Evolutionary conservation across 2,888 invertebrate species (phyloP).

Genomic region (Aplocera efformata): DNA sequence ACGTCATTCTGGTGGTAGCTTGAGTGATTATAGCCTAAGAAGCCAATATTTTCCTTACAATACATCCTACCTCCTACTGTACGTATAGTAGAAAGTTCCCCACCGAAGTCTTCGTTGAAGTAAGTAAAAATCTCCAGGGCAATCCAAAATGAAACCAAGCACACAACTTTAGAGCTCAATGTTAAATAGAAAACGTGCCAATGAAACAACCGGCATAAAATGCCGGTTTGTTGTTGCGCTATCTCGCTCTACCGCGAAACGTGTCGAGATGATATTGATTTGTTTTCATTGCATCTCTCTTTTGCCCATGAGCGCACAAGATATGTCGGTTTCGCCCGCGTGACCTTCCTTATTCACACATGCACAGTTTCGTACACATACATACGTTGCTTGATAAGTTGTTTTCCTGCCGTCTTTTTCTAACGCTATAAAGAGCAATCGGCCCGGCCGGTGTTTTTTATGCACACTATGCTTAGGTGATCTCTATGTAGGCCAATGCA

Average conservation of each 20-base stretch:
- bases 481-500: slow-evolving; percentile 40
- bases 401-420: slow-evolving; percentile 76
- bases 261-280: slow-evolving; percentile 74
- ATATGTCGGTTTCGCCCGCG: slow-evolving; percentile 55
- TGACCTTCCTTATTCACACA: slow-evolving; percentile 76
- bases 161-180: slow-evolving; percentile 42
- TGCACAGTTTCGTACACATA: slow-evolving; percentile 37
- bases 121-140: slow-evolving; percentile 41
- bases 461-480: slow-evolving; percentile 35
- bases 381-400: slow-evolving; percentile 57
- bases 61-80: background rate
- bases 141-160: slow-evolving; percentile 37
- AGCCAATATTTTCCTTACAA: slow-evolving; percentile 6
- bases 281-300: slow-evolving; percentile 80
- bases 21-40: slow-evolving; percentile 1
- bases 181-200: slow-evolving; percentile 29
- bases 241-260: slow-evolving; percentile 70
- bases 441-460: slow-evolving; percentile 42
- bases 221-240: slow-evolving; percentile 77
- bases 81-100: slow-evolving; percentile 6
- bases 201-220: slow-evolving; percentile 61
- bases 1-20: background rate
- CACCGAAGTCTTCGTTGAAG: slow-evolving; percentile 33
- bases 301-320: slow-evolving; percentile 54
- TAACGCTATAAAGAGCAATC: slow-evolving; percentile 60